Evolutionary conservation across 1,140 invertebrate species (phyloP).

Genomic region (Pachyrhynchus sulphureomaculatus): DNA sequence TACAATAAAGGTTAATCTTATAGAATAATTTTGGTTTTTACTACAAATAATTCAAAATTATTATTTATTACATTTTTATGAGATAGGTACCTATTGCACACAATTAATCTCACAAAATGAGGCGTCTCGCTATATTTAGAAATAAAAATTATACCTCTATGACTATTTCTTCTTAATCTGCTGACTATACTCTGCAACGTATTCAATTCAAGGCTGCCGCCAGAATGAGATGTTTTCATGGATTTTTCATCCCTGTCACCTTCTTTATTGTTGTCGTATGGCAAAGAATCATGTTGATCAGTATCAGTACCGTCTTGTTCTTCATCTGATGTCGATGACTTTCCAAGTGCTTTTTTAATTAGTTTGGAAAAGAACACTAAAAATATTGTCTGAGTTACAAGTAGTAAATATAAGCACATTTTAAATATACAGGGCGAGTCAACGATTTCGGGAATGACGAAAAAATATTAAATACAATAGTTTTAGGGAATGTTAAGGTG

Average conservation of each 20-base stretch:
- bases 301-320: slow-evolving; percentile 64
- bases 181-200: slow-evolving; percentile 8
- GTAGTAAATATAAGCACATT: neutral
- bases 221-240: slow-evolving; percentile 16
- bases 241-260: slow-evolving; percentile 12
- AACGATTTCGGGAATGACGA: too few species aligned
- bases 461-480: too few species aligned
- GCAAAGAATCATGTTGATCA: slow-evolving; percentile 65
- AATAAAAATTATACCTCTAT: neutral
- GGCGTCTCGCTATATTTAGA: too few species aligned
- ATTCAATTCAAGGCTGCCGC: slow-evolving; percentile 23
- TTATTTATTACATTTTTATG: too few species aligned
- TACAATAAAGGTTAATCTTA: too few species aligned
- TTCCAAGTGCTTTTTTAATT: slow-evolving; percentile 61
- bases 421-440: neutral
- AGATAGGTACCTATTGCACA: too few species aligned
- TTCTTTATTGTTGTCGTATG: slow-evolving; percentile 54
- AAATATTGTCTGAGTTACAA: slow-evolving; percentile 30
- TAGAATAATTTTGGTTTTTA: too few species aligned
- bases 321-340: slow-evolving; percentile 58
- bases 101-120: too few species aligned
- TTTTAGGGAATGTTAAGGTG: too few species aligned
- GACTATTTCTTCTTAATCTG: slow-evolving; percentile 12
- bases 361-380: slow-evolving; percentile 63
- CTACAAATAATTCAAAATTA: too few species aligned